Evolutionary conservation across 2,797 vertebrate species (phyloP).

Genomic region (Limnodromus scolopaceus): DNA sequence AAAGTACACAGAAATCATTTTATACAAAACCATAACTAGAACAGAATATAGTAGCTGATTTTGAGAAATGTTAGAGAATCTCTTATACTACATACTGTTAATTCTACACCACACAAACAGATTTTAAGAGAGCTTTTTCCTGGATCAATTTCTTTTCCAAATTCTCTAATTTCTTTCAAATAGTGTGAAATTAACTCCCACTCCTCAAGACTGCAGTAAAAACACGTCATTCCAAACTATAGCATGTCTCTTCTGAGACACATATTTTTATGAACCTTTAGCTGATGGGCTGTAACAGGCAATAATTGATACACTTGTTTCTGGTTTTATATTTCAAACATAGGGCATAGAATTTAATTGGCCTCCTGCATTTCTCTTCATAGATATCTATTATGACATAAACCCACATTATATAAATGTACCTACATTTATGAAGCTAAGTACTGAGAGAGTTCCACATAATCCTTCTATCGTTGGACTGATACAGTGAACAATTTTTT

Average conservation of each 20-base stretch:
- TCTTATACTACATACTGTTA: background rate
- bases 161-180: background rate
- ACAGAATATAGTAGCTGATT: background rate
- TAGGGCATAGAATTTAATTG: background rate
- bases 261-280: background rate
- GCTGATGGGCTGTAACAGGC: background rate
- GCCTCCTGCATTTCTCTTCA: background rate
- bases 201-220: constrained; percentile 3
- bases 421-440: background rate
- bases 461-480: background rate
- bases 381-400: background rate
- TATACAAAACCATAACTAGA: background rate
- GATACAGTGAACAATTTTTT: rapidly evolving
- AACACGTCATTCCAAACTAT: background rate
- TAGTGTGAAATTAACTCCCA: background rate
- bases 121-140: background rate
- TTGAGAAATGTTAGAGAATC: background rate
- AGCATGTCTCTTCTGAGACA: background rate
- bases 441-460: background rate
- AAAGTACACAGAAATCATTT: background rate
- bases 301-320: background rate
- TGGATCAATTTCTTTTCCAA: background rate
- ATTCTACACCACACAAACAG: background rate
- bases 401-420: background rate
- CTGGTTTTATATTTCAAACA: background rate